Conservation (phyloP, 2,888 invertebrate species). For the Dynastes tityus region DNA sequence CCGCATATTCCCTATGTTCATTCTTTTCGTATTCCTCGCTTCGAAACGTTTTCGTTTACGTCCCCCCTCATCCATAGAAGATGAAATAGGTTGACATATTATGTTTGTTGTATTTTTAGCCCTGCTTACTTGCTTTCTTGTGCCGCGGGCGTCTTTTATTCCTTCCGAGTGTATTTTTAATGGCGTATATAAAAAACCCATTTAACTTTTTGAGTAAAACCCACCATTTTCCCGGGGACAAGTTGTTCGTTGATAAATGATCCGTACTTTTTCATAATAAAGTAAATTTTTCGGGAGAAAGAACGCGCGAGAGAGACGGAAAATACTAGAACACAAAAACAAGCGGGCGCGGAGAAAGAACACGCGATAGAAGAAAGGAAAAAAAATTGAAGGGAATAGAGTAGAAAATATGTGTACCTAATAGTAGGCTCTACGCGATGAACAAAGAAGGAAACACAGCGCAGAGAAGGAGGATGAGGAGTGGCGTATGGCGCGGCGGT, state of each 20-base stretch:
- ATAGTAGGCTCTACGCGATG: not conserved
- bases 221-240: slow-evolving; percentile 44
- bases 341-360: too few relatives aligned
- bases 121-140: too few relatives aligned
- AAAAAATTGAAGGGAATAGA: not conserved
- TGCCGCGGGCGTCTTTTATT: slow-evolving; percentile 4
- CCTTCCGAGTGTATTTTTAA: slow-evolving; percentile 42
- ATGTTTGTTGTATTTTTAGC: slow-evolving; percentile 47
- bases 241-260: slow-evolving; percentile 46
- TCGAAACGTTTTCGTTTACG: not conserved
- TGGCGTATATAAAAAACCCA: slow-evolving; percentile 47
- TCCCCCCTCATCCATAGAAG: not conserved
- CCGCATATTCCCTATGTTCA: not conserved
- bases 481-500: too few relatives aligned
- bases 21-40: not conserved
- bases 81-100: slow-evolving; percentile 42
- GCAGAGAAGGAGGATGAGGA: not conserved
- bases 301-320: not conserved
- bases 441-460: not conserved
- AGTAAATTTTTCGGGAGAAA: slow-evolving; percentile 43
- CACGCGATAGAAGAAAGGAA: not conserved
- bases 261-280: slow-evolving; percentile 45
- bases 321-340: not conserved
- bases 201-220: slow-evolving; percentile 46
- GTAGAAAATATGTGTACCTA: not conserved